Evolutionary conservation across 2,888 invertebrate genomes (phyloP).

Genomic region (Synanthedon formicaeformis): DNA sequence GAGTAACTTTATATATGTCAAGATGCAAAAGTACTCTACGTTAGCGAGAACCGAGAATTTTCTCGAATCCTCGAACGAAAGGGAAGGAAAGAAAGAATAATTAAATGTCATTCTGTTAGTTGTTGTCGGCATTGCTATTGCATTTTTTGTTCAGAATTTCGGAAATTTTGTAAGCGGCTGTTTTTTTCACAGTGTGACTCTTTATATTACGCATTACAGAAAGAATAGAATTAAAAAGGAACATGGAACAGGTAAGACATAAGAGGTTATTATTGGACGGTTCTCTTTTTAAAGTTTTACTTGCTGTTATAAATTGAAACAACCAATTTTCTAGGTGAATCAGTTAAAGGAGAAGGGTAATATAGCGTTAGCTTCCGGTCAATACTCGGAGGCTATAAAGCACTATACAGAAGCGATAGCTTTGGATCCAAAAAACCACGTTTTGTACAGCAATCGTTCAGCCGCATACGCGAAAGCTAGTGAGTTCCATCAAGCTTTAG

Average conservation of each 20-base stretch:
- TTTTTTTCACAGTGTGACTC: too few species aligned
- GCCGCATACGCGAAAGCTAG: slow-evolving; percentile 89
- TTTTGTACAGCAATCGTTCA: slow-evolving; percentile 91
- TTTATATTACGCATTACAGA: too few species aligned
- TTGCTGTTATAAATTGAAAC: background rate
- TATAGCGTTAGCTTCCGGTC: slow-evolving; percentile 80
- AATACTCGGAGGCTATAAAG: slow-evolving; percentile 82
- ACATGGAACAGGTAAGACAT: slow-evolving; percentile 55
- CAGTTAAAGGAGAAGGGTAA: slow-evolving; percentile 90
- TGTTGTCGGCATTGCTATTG: too few species aligned
- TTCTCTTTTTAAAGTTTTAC: background rate
- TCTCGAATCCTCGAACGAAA: too few species aligned
- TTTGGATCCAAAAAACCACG: slow-evolving; percentile 85
- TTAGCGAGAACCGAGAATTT: too few species aligned
- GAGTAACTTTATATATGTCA: too few species aligned
- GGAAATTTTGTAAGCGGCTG: too few species aligned
- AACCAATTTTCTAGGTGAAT: slow-evolving; percentile 73
- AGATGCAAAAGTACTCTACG: too few species aligned
- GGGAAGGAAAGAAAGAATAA: too few species aligned
- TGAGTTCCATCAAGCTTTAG: slow-evolving; percentile 79
- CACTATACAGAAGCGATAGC: slow-evolving; percentile 85
- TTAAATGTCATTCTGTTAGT: too few species aligned
- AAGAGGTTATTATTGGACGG: slow-evolving; percentile 38
- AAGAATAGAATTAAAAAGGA: slow-evolving; percentile 8
- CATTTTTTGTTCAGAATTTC: too few species aligned